Evolutionary conservation across 2,113 vertebrate genomes (phyloP), one percentile per base, ranked within the genome.

Genomic region (Macroglossus sobrinus): DNA sequence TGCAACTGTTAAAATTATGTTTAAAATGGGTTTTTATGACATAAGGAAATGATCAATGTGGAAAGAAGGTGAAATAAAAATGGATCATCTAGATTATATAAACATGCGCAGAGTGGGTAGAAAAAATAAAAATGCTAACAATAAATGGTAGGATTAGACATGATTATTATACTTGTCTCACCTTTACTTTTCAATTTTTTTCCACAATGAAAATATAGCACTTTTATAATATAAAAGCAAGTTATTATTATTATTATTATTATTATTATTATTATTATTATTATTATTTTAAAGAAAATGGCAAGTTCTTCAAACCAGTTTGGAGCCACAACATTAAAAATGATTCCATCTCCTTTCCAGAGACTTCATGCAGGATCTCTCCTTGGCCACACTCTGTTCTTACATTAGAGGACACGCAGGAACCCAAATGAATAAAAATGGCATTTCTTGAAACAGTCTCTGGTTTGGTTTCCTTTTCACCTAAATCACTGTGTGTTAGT

Each of bases 401-500:
- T 89, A 74, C 15, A 40, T 28, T 74, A 86, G 69, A 90, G 88
- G 79, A 84, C 88, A 84, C 28, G 16, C 5, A 76, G 86, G 78
- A 95, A 68, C 55, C 61, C 82, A 95, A 57, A 92, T 84, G 94
- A 95, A 94, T 89, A 95, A 93, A 95, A 87, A 96, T 53, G 1
- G 0, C 79, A 55, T 85, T 89, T 95, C 76, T 78, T 63, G 53
- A 76, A 72, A 74, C 4, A 55, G 38, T 84, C 93, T 91, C 79
- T 72, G 72, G 38, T 94, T 92, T 19, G 0, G 61, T 53, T 30
- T 89, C 72, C 64, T 57, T 12, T 94, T 95, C 79, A 85, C 78
- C 89, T 78, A 93, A 89, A 84, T 88, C 95, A 85, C 40, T 50
- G 50, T 50, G 53, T 93, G 86, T 89, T 89, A 95, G 89, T 89